Percentiles rank a stretch among this genome's conserved stretches.
Evolutionary conservation across 2,888 invertebrate species (phyloP).

Genomic region (Balanococcus diminutus): DNA sequence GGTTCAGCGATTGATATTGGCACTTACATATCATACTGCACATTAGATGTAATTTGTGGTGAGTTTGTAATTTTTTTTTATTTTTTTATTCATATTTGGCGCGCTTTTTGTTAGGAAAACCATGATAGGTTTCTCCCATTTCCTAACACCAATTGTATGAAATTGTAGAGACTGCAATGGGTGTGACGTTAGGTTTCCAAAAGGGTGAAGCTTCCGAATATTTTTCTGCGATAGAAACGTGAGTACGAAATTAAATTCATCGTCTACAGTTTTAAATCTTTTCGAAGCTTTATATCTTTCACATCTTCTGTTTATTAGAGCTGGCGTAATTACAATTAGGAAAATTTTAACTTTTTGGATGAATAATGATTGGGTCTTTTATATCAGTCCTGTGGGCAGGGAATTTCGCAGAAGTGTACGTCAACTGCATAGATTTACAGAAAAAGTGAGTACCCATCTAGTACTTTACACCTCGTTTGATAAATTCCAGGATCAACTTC

Average conservation of each 20-base stretch:
- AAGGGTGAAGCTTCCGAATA: constrained; percentile 57
- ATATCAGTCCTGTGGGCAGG: constrained; percentile 53
- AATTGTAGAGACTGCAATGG: constrained; percentile 57
- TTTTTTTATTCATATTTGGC: no score
- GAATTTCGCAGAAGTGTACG: constrained; percentile 56
- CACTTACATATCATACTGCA: constrained; percentile 53
- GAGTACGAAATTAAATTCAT: neutral
- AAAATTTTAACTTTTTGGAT: constrained; percentile 56
- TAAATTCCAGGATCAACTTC: no score
- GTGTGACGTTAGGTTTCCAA: constrained; percentile 56
- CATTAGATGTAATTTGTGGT: constrained; percentile 56
- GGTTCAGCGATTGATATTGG: neutral
- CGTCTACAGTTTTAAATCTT: no score
- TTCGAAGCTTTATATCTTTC: no score
- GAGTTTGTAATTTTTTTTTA: no score
- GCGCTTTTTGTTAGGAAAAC: no score
- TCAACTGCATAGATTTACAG: constrained; percentile 57
- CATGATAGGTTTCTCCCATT: no score
- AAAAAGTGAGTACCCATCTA: constrained; percentile 57
- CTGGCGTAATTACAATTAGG: constrained; percentile 54
- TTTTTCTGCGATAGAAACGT: constrained; percentile 57
- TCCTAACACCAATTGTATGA: no score
- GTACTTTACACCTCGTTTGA: no score
- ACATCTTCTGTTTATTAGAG: no score
- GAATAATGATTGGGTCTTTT: constrained; percentile 54